These are phyloP conservation scores for Poeciliopsis turneri DNA, from an alignment of 2,797 vertebrate genomes.

Conservation along the genomic window DNA sequence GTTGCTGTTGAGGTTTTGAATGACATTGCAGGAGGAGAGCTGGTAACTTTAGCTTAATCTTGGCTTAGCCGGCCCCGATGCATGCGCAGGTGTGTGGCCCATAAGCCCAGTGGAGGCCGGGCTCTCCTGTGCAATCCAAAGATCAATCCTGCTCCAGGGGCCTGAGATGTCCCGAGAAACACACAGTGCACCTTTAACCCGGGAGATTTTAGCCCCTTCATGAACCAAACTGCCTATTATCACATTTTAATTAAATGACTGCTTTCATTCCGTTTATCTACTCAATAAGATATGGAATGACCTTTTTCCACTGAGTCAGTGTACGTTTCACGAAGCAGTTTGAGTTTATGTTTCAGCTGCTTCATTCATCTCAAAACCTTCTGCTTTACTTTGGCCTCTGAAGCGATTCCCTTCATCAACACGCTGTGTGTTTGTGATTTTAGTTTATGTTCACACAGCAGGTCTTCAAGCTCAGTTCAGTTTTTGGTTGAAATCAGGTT, in stretches of 20 bases:
- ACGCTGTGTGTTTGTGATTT: neutral
- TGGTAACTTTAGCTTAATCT: slow-evolving; percentile 86
- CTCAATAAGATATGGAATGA: slow-evolving; percentile 39
- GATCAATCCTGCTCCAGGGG: slow-evolving; percentile 72
- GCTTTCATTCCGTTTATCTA: slow-evolving; percentile 19
- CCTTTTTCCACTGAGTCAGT: slow-evolving; percentile 49
- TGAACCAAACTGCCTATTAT: slow-evolving; percentile 66
- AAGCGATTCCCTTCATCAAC: neutral
- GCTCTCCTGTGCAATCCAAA: slow-evolving; percentile 63
- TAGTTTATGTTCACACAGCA: neutral
- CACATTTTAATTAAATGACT: slow-evolving; percentile 82
- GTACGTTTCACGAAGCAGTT: slow-evolving; percentile 44
- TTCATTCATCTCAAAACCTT: neutral
- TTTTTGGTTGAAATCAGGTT: no score
- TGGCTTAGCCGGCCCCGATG: slow-evolving; percentile 73
- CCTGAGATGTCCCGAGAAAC: slow-evolving; percentile 51
- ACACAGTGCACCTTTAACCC: slow-evolving; percentile 62
- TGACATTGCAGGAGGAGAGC: slow-evolving; percentile 78
- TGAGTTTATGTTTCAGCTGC: slow-evolving; percentile 32
- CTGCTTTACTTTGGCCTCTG: slow-evolving; percentile 5
- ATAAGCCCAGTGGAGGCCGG: slow-evolving; percentile 68
- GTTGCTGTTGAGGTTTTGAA: slow-evolving; percentile 75
- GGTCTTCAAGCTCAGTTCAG: no score
- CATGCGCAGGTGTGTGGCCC: slow-evolving; percentile 80
- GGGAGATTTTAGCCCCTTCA: slow-evolving; percentile 43